A percentile compares a stretch with the other conserved stretches of the same genome.
Conservation (phyloP, 2,113 vertebrate genomes). For the Corythoichthys haematopterus region DNA sequence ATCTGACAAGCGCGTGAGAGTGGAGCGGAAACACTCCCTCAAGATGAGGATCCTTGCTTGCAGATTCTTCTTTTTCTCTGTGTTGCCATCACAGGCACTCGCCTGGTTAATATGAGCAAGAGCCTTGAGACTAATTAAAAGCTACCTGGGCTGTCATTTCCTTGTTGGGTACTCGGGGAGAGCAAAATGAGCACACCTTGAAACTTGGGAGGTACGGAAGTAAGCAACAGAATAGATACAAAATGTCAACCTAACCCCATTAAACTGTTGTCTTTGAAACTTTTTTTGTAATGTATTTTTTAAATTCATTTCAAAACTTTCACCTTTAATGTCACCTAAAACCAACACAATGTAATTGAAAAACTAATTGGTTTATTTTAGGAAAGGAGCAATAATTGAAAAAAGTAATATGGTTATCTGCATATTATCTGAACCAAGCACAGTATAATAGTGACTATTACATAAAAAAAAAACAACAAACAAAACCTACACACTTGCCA, state of each 20-base stretch:
- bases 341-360: not conserved
- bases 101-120: not conserved
- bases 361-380: not conserved
- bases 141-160: not conserved
- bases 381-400: not conserved
- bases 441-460: no score
- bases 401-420: not conserved
- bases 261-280: not conserved
- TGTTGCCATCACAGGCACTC: not conserved
- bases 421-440: no score
- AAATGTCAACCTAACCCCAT: not conserved
- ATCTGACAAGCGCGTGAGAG: not conserved
- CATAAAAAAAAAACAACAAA: no score
- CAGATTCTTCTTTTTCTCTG: not conserved
- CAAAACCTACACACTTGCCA: no score
- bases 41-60: not conserved
- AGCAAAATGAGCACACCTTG: not conserved
- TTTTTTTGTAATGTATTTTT: not conserved
- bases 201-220: no score
- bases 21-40: not conserved
- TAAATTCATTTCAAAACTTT: not conserved
- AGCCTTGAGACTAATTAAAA: conserved; percentile 1
- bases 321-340: not conserved
- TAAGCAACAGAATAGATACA: no score
- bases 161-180: not conserved